Evolutionary conservation across 2,797 vertebrate species (phyloP), one percentile per base, ranked within the genome.

Genomic region (Sebastes hubbsi): DNA sequence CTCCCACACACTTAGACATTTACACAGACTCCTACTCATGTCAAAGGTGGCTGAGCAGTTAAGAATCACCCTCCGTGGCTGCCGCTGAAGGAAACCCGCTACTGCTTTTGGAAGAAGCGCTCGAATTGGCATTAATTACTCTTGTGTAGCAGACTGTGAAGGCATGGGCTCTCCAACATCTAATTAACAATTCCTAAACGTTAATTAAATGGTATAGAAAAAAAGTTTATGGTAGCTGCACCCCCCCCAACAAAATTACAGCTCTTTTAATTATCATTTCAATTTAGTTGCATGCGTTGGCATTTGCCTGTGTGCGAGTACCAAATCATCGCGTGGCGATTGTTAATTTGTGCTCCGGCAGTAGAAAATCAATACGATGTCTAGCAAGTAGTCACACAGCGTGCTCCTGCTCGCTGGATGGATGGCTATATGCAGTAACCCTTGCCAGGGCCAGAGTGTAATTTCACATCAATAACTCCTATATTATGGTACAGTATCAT

Each of bases 81-180:
- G 30, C 63, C 59, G 24, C 54, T 27, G n/a, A 36, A 68, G 46
- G 71, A 74, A 74, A 83, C 75, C 75, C 22, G 42, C 29, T 8
- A 3, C 36, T 16, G 71, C 32, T 30, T 18, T 54, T 71, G 63
- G 59, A 88, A 81, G 68, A 88, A 81, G 84, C 71, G 54, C 84
- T 91, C 84, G 85, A 89, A 92, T 92, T 83, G 82, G 58, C 78
- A 66, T 88, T 94, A 93, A 94, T 92, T 92, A 94, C 88, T 86
- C 80, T 84, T 75, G 89, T 89, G 87, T 89, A 91, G 87, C 84
- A 86, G 87, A 91, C 82, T 90, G 88, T 92, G 89, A 93, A 92
- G 73, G 61, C 82, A 82, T 52, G 58, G 72, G 64, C 74, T 90
- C 83, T 84, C 80, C 78, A 85, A 81, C 79, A 67, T 87, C 83